Evolutionary conservation across 1,140 invertebrate genomes (phyloP), one percentile per base, ranked within the genome.

Genomic region (Brachionus rotundiformis): DNA sequence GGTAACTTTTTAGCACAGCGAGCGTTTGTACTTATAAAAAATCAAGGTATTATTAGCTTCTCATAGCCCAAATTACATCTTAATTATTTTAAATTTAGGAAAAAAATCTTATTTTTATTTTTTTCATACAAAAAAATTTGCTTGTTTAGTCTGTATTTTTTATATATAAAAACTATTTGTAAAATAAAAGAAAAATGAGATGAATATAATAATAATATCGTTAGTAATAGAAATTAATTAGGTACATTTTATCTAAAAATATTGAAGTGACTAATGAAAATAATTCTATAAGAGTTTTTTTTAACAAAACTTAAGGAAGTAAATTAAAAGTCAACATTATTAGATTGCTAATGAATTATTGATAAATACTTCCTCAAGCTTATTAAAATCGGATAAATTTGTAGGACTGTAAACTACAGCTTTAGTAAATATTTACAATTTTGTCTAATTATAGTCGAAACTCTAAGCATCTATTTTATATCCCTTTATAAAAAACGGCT

Each of bases 261-360:
- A 19, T 16, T 19, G 10, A 41, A 41, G 39, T 41, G 39, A 41
- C 10, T 13, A 19, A 19, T 19, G 23, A 7, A 1, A 54, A 19
- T 54, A 54, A 19, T 54, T 54, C 47, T 54, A 54, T 54, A 54
- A 25, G 19, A 54, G 47, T 54, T 19, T 54, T 19, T 6, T 54
- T 54, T 19, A 54, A 8, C 47, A 54, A 54, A 19, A 54, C 47
- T 54, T 54, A 54, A 54, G 47, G 47, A 54, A 54, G 47, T 54
- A 19, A 54, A 54, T 54, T 54, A 54, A 54, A 54, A 54, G 23
- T 54, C 47, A 54, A 54, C 47, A 54, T 54, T 54, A 54, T 54
- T 54, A 54, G n/a, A 19, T 23, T 54, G 47, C 19, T 54, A 54
- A 54, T 54, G 47, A 54, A 54, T 54, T 54, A 54, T 54, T 54